Conservation (phyloP, 2,888 invertebrate species). For the Pogonocherus hispidulus region DNA sequence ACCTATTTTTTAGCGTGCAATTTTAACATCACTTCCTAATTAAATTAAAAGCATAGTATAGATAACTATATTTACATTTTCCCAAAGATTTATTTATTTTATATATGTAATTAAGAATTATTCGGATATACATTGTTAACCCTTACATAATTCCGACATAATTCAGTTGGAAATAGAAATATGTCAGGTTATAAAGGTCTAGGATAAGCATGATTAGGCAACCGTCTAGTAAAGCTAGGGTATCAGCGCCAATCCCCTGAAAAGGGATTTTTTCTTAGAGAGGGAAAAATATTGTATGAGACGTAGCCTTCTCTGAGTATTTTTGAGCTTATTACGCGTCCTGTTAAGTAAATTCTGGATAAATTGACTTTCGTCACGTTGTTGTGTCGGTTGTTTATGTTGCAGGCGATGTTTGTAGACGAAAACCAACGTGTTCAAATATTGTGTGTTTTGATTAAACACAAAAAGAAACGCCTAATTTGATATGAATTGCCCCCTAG, state of each 20-base stretch:
- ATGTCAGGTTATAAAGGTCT: too few species aligned
- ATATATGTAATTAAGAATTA: too few species aligned
- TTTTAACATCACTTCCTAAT: too few species aligned
- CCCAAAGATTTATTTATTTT: too few species aligned
- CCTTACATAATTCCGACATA: too few species aligned
- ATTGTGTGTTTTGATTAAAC: conserved; percentile 63
- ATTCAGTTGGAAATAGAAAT: too few species aligned
- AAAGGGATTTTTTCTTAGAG: neutral
- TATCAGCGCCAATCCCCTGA: neutral
- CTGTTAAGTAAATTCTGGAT: conserved; percentile 48
- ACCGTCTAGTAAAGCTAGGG: neutral
- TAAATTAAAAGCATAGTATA: too few species aligned
- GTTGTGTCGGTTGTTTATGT: conserved; percentile 58
- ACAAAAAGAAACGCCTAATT: conserved; percentile 58
- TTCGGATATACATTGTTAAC: too few species aligned
- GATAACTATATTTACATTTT: too few species aligned
- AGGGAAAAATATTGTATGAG: neutral
- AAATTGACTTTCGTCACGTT: conserved; percentile 66
- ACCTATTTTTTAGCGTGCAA: too few species aligned
- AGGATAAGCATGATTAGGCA: neutral
- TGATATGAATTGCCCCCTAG: conserved; percentile 30
- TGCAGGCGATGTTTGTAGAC: conserved; percentile 56
- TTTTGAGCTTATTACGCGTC: conserved; percentile 26
- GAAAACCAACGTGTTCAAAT: conserved; percentile 57
- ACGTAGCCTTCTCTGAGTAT: neutral